Evolutionary conservation across 92 coral and sea anemone genomes (phyloP).

Genomic region (Porites rus): DNA sequence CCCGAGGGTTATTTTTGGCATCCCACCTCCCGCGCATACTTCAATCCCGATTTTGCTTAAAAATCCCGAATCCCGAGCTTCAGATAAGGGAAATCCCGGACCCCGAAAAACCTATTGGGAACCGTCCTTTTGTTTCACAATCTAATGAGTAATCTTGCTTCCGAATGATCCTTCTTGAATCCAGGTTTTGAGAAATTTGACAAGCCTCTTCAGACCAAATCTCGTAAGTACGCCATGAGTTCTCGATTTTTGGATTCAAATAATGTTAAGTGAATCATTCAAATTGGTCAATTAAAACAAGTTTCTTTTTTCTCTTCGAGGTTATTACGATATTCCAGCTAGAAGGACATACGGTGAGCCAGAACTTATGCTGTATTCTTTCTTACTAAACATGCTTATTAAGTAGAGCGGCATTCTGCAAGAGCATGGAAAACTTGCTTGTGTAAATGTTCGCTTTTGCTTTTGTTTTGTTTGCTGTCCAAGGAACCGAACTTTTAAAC

Average conservation of each 20-base stretch:
- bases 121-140: too few relatives aligned
- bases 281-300: not conserved
- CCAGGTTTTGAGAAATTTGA: not conserved
- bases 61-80: too few relatives aligned
- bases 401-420: too few relatives aligned
- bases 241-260: too few relatives aligned
- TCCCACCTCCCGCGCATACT: too few relatives aligned
- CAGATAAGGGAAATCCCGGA: too few relatives aligned
- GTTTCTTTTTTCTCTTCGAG: not conserved
- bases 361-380: not conserved
- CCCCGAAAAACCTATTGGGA: too few relatives aligned
- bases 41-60: too few relatives aligned
- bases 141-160: not conserved
- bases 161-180: not conserved
- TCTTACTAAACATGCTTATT: not conserved
- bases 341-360: slow-evolving; percentile 8
- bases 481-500: not conserved
- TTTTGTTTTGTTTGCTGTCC: not conserved
- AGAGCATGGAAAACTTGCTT: too few relatives aligned
- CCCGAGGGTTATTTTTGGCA: too few relatives aligned
- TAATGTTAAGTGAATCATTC: not conserved
- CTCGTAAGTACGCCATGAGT: not conserved
- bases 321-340: not conserved
- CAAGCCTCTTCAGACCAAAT: not conserved
- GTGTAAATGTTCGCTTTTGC: not conserved